Conservation (phyloP, 2,113 vertebrate species). For the Cnemophilus loriae region DNA sequence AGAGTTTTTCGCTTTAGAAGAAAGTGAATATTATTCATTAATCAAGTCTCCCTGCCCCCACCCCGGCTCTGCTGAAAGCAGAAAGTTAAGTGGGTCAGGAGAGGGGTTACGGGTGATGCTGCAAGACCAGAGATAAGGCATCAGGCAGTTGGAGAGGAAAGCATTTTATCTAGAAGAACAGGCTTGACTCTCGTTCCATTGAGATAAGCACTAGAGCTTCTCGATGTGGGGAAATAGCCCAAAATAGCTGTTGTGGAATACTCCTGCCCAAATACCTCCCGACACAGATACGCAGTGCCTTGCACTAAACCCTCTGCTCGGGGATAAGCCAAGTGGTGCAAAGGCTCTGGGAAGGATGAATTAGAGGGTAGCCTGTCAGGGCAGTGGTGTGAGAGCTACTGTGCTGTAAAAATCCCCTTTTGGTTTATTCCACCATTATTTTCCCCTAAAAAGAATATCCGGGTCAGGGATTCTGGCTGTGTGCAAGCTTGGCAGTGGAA, state of each 20-base stretch:
- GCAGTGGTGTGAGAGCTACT: background rate
- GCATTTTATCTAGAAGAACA: conserved; percentile 79
- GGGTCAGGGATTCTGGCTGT: conserved; percentile 45
- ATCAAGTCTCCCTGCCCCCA: background rate
- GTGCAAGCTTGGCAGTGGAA: background rate
- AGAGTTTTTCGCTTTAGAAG: conserved; percentile 7
- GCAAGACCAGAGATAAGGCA: conserved; percentile 77
- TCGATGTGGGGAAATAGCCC: conserved; percentile 24
- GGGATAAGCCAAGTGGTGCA: background rate
- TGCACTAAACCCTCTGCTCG: background rate
- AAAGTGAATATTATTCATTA: conserved; percentile 22
- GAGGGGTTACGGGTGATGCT: conserved; percentile 71
- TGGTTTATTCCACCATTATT: background rate
- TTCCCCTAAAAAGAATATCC: background rate
- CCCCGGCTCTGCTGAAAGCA: conserved; percentile 63
- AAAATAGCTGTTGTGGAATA: conserved; percentile 27
- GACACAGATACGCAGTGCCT: fast-evolving
- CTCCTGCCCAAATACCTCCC: background rate
- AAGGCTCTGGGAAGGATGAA: background rate
- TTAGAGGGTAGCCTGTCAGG: background rate
- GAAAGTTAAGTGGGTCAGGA: conserved; percentile 72
- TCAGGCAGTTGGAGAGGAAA: conserved; percentile 77
- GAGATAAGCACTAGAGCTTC: conserved; percentile 70
- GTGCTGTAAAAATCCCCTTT: background rate
- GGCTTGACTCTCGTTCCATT: conserved; percentile 74